A percentile compares a stretch with the other conserved stretches of the same genome.
These are phyloP conservation scores for Ptychodera flava DNA, from an alignment of 35 echinoderm and acorn worm species.

Conservation along the genomic window DNA sequence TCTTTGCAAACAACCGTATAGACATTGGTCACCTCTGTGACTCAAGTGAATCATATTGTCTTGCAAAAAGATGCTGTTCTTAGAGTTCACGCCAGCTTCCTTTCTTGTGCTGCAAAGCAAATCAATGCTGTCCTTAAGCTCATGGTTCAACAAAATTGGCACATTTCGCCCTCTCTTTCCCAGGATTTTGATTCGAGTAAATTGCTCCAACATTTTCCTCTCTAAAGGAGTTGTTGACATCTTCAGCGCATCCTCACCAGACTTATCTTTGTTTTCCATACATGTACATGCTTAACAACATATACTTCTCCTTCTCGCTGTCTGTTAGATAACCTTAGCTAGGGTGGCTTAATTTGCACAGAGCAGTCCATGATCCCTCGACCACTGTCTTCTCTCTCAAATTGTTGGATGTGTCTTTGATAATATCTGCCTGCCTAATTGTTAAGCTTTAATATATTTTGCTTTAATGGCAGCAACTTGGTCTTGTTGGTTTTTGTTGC, in stretches of 20 bases:
- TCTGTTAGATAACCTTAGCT: conserved; percentile 50
- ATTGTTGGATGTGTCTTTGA: no score
- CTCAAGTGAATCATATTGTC: conserved; percentile 29
- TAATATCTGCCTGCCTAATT: neutral
- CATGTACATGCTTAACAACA: conserved; percentile 5
- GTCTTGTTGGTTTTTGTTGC: conserved; percentile 32
- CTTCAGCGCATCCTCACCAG: neutral
- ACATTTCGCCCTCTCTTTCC: conserved; percentile 44
- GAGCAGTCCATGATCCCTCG: conserved; percentile 17
- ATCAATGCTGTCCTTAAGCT: conserved; percentile 36
- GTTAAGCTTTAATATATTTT: conserved; percentile 26
- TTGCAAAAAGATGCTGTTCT: conserved; percentile 40
- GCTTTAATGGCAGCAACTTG: conserved; percentile 26
- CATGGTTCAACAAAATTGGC: conserved; percentile 24
- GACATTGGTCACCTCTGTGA: conserved; percentile 12
- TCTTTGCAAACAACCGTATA: conserved; percentile 13
- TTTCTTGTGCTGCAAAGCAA: conserved; percentile 12
- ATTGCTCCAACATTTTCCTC: no score
- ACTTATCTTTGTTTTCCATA: neutral
- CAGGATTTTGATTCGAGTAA: no score
- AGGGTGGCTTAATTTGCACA: conserved; percentile 8
- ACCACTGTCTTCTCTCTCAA: no score
- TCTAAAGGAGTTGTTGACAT: neutral
- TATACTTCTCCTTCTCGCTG: conserved; percentile 56
- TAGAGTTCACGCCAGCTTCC: conserved; percentile 25